Evolutionary conservation across 2,113 vertebrate genomes (phyloP).

Genomic region (Paraplagusia blochii): DNA sequence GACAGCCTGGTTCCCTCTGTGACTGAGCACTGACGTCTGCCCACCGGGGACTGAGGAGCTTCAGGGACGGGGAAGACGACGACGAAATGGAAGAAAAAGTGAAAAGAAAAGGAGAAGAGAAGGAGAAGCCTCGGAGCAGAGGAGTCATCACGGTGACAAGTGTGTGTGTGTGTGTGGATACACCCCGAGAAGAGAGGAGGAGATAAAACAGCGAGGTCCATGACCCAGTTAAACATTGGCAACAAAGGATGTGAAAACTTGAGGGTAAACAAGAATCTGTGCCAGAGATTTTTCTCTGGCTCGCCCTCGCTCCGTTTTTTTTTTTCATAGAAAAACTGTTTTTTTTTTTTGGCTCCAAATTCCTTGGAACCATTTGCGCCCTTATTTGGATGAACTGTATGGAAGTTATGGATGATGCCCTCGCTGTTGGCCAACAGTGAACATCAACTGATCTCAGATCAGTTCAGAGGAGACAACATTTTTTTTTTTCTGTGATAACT

Average conservation of each 20-base stretch:
- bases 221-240: constrained; percentile 64
- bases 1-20: constrained; percentile 84
- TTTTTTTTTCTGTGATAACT: constrained; percentile 57
- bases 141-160: constrained; percentile 37
- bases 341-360: constrained; percentile 83
- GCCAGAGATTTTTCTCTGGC: constrained; percentile 77
- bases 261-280: constrained; percentile 60
- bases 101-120: constrained; percentile 20
- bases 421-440: constrained; percentile 77
- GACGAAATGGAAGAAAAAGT: constrained; percentile 24
- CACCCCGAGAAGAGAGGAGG: constrained; percentile 29
- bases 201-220: constrained; percentile 46
- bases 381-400: constrained; percentile 59
- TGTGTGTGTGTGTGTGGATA: constrained; percentile 20
- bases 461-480: constrained; percentile 21
- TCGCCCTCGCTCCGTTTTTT: constrained; percentile 67
- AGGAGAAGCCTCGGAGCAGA: constrained; percentile 5
- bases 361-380: constrained; percentile 95
- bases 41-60: constrained; percentile 28
- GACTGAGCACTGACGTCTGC: constrained; percentile 82
- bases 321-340: constrained; percentile 79
- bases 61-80: constrained; percentile 40
- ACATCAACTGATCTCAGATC: constrained; percentile 51
- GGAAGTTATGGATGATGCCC: constrained; percentile 86
- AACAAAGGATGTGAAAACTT: constrained; percentile 62